A percentile compares a stretch with the other conserved stretches of the same genome.
These are phyloP conservation scores for Exephanes ischioxanthus DNA, from an alignment of 2,888 invertebrate species.

Conservation along the genomic window DNA sequence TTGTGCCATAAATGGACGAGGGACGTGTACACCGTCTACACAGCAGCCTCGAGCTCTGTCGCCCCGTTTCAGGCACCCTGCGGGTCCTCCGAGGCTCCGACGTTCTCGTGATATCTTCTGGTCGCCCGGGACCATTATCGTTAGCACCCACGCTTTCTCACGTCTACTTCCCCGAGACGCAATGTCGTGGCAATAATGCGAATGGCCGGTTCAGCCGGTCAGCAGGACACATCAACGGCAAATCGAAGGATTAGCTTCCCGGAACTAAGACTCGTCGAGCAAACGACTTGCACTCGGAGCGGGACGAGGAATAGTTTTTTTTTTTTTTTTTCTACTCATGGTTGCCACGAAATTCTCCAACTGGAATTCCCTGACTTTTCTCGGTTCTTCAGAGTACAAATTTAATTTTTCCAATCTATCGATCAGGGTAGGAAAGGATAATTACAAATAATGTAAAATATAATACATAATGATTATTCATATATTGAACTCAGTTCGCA, in stretches of 20 bases:
- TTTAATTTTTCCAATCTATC: too few relatives aligned
- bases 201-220: constrained; percentile 39
- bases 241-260: constrained; percentile 30
- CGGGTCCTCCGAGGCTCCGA: constrained; percentile 14
- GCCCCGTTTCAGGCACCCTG: constrained; percentile 43
- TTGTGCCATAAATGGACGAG: neutral
- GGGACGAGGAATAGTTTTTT: neutral
- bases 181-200: constrained; percentile 60
- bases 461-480: too few relatives aligned
- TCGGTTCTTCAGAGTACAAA: too few relatives aligned
- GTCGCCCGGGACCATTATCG: constrained; percentile 64
- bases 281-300: neutral
- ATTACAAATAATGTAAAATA: too few relatives aligned
- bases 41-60: constrained; percentile 22
- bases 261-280: neutral
- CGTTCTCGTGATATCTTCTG: constrained; percentile 48
- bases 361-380: too few relatives aligned
- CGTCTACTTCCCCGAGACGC: constrained; percentile 37
- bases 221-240: constrained; percentile 1
- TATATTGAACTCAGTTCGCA: too few relatives aligned
- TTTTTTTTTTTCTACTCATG: neutral
- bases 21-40: constrained; percentile 10
- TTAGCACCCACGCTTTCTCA: constrained; percentile 62
- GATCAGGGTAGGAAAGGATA: too few relatives aligned
- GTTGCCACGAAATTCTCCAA: too few relatives aligned